Evolutionary conservation across 2,797 vertebrate species (phyloP), one percentile per base, ranked within the genome.

Genomic region (Peromyscus aztecus): DNA sequence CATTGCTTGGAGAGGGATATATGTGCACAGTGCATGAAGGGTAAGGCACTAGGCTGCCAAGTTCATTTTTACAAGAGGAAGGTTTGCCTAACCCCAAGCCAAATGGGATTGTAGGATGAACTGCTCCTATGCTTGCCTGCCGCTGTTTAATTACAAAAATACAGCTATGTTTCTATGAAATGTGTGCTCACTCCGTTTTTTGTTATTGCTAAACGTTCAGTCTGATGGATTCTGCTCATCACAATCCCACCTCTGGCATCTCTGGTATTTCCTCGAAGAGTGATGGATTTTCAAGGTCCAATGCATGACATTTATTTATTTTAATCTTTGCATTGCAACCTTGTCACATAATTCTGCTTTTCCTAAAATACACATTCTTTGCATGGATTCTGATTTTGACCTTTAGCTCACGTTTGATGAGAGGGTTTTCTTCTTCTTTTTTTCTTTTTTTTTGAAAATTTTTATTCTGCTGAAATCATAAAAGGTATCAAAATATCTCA

Each of bases 211-310:
- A 31, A 73, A 76, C 16, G 10, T 27, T 24, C 75, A 43, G 19
- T n/a, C 8, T 52, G 24, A 27, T 8, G 8, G 27, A 69, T 55
- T 90, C n/a, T 71, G 34, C 43, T 92, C 23, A 16, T 69, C 16
- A 63, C 65, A 34, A 63, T 46, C 5, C 23, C 16, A 23, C 1
- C 17, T 71, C 49, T 92, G 52, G n/a, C 55, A 16, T 46, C 91
- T 94, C 65, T 92, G 61, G 17, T 76, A 95, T 97, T 86, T 85
- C 67, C 84, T 89, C 92, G 80, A 84, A 93, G 34, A 92, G 12
- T 55, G 65, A 67, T 37, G 78, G 78, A 43, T 61, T 73, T 84
- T 80, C 69, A 92, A 94, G 92, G 85, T 82, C 80, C 76, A 82
- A 6, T 1, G 19, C 13, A 11, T 52, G 31, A 17, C 63, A 24